A percentile compares a stretch with the other conserved stretches of the same genome.
Evolutionary conservation across 35 echinoderm and acorn worm genomes (phyloP).

Genomic region (Amphiura filiformis): DNA sequence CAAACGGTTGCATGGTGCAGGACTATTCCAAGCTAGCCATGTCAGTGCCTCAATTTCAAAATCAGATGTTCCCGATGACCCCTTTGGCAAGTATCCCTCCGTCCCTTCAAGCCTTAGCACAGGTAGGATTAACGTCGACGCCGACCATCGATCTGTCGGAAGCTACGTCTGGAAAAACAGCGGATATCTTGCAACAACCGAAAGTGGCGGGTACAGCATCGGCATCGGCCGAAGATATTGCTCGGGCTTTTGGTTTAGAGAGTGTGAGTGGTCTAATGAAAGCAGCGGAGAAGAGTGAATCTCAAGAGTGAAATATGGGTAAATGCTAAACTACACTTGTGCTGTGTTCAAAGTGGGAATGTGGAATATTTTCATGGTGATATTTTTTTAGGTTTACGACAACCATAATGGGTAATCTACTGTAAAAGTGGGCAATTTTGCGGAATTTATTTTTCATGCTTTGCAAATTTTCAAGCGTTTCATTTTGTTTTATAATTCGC

Average conservation of each 20-base stretch:
- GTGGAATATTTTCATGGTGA: too few relatives aligned
- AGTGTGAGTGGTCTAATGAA: background rate
- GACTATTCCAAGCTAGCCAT: background rate
- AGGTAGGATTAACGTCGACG: background rate
- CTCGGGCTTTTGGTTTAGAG: background rate
- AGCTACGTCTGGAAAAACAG: background rate
- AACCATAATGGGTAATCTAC: too few relatives aligned
- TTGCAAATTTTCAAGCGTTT: too few relatives aligned
- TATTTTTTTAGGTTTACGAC: too few relatives aligned
- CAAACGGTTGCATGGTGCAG: background rate
- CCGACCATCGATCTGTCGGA: background rate
- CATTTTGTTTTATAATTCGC: too few relatives aligned
- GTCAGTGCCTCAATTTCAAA: background rate
- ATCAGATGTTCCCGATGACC: background rate
- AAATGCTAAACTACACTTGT: background rate
- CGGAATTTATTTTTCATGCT: too few relatives aligned
- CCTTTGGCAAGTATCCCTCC: background rate
- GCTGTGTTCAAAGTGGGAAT: background rate
- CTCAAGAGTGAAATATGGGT: background rate
- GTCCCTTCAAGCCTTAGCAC: background rate
- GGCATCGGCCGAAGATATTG: background rate
- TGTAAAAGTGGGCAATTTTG: too few relatives aligned
- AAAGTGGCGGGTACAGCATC: background rate
- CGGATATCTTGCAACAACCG: background rate
- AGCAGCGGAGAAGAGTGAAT: background rate